Percentiles rank a stretch among this genome's conserved stretches.
These are phyloP conservation scores for Drosophila nigricruria DNA, from an alignment of 2,888 invertebrate genomes.

Conservation along the genomic window DNA sequence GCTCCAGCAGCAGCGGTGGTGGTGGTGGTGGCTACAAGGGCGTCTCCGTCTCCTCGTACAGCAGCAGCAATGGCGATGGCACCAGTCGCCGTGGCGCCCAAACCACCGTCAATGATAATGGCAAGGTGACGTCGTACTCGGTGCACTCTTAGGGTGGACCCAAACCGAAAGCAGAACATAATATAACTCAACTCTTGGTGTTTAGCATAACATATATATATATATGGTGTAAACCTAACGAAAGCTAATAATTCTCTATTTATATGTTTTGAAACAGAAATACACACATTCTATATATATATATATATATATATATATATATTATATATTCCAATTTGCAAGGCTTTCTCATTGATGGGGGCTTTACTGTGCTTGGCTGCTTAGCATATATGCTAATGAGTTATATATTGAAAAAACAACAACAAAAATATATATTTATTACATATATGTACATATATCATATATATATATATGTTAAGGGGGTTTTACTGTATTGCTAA, in stretches of 20 bases:
- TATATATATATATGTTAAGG: background rate
- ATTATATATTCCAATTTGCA: conserved; percentile 10
- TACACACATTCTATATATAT: conserved; percentile 17
- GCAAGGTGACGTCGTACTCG: conserved; percentile 88
- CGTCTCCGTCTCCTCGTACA: conserved; percentile 89
- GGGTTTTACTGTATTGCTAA: background rate
- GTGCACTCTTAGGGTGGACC: conserved; percentile 76
- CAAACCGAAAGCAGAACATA: background rate
- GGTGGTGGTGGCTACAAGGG: conserved; percentile 84
- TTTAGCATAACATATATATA: conserved; percentile 44
- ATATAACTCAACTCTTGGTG: conserved; percentile 32
- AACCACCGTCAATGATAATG: conserved; percentile 91
- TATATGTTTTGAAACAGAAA: conserved; percentile 35
- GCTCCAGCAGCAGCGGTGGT: conserved; percentile 62
- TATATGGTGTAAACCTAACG: conserved; percentile 4
- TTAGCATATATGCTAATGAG: background rate
- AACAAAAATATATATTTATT: background rate
- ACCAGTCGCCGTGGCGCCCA: conserved; percentile 87
- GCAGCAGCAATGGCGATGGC: conserved; percentile 88
- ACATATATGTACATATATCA: background rate
- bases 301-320: conserved; percentile 31
- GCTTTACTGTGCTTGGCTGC: conserved; percentile 14
- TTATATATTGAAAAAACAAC: background rate
- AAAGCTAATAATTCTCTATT: conserved; percentile 39
- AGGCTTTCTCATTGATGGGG: conserved; percentile 48